Evolutionary conservation across 2,888 invertebrate species (phyloP).

Genomic region (Morpho achilles): DNA sequence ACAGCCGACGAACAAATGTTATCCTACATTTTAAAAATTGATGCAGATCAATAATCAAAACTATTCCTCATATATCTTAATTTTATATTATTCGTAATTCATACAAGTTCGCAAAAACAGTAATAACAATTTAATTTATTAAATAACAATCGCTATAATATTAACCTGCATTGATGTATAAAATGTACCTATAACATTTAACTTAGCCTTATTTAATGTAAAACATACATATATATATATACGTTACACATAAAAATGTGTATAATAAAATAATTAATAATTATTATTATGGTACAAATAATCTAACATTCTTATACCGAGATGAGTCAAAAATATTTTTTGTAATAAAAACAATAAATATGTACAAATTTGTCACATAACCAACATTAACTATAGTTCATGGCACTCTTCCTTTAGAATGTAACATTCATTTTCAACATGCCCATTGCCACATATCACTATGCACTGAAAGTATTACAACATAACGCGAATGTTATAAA

Average conservation of each 20-base stretch:
- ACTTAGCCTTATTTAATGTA: conserved; percentile 47
- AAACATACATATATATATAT: conserved; percentile 36
- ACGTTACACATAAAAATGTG: conserved; percentile 45
- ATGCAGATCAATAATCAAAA: conserved; percentile 72
- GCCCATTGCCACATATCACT: conserved; percentile 11
- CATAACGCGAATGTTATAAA: background rate
- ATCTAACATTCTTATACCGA: conserved; percentile 41
- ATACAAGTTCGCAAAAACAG: conserved; percentile 53
- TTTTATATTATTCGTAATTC: conserved; percentile 14
- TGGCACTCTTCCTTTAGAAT: conserved; percentile 72
- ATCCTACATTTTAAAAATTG: conserved; percentile 49
- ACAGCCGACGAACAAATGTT: conserved; percentile 69
- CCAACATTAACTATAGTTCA: conserved; percentile 44
- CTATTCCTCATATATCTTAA: conserved; percentile 34
- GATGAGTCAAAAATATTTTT: conserved; percentile 47
- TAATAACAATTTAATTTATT: conserved; percentile 47
- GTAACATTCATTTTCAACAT: conserved; percentile 37
- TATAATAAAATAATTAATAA: conserved; percentile 37
- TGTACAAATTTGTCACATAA: conserved; percentile 63
- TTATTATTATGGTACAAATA: conserved; percentile 52
- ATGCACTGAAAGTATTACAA: background rate
- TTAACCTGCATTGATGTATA: conserved; percentile 65
- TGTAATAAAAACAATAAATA: conserved; percentile 53
- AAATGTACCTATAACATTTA: conserved; percentile 43
- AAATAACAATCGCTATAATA: conserved; percentile 58